These are phyloP conservation scores for Dasysyrphus tricinctus DNA, from an alignment of 2,888 invertebrate genomes.

Conservation along the genomic window DNA sequence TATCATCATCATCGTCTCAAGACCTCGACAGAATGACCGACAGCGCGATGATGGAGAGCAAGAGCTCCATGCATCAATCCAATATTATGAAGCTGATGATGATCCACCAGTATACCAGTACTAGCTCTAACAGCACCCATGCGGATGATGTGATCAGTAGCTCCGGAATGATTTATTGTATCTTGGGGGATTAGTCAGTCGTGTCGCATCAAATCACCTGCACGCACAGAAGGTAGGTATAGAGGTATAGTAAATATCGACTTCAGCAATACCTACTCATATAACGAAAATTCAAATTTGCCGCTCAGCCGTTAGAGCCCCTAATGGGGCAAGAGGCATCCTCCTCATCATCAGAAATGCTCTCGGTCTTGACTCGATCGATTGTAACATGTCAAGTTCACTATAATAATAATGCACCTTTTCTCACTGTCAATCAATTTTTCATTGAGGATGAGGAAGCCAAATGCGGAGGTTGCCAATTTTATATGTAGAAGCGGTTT, in stretches of 20 bases:
- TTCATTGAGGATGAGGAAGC: slow-evolving; percentile 51
- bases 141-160: slow-evolving; percentile 52
- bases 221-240: slow-evolving; percentile 23
- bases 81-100: slow-evolving; percentile 15
- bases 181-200: slow-evolving; percentile 72
- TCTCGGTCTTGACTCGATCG: slow-evolving; percentile 22
- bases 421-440: slow-evolving; percentile 73
- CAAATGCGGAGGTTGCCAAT: slow-evolving; percentile 71
- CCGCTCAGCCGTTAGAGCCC: background rate
- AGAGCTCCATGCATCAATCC: slow-evolving; percentile 21
- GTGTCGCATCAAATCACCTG: slow-evolving; percentile 71
- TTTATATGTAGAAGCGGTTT: slow-evolving; percentile 54
- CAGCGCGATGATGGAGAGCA: slow-evolving; percentile 47
- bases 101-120: slow-evolving; percentile 9
- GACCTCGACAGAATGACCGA: slow-evolving; percentile 36
- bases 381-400: slow-evolving; percentile 73
- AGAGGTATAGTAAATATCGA: background rate
- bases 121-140: background rate
- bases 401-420: slow-evolving; percentile 55
- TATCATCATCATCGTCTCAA: background rate
- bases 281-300: slow-evolving; percentile 67
- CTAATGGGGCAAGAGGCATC: slow-evolving; percentile 16
- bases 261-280: slow-evolving; percentile 2
- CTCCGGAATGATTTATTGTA: slow-evolving; percentile 66
- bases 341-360: too few species aligned